Conservation (phyloP, 2,888 invertebrate genomes). For the Cephus sareptanus region DNA sequence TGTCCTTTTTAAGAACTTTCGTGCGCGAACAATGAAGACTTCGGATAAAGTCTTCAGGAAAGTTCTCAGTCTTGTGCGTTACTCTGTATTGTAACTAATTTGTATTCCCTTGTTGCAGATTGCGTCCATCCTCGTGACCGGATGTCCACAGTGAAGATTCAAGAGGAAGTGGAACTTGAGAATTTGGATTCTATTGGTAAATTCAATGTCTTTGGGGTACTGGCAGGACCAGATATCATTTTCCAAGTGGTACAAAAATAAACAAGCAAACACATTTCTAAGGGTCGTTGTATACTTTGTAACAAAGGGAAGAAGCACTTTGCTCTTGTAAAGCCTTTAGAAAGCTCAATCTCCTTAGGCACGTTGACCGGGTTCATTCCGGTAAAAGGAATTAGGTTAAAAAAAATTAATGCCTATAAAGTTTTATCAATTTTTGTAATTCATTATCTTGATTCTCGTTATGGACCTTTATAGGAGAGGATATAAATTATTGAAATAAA, state of each 20-base stretch:
- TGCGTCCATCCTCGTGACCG: no score
- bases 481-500: neutral
- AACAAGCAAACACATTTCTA: conserved; percentile 51
- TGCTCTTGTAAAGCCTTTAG: no score
- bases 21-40: neutral
- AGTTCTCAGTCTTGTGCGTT: neutral
- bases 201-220: neutral
- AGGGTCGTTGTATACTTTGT: conserved; percentile 28
- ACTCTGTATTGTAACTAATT: neutral
- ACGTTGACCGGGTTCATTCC: no score
- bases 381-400: neutral
- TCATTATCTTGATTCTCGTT: neutral
- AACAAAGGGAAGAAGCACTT: neutral
- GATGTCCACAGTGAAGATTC: neutral
- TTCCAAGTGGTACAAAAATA: conserved; percentile 43
- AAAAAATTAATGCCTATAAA: neutral
- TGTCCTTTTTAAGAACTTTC: neutral
- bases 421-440: neutral
- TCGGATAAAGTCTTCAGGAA: neutral
- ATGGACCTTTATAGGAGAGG: neutral
- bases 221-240: conserved; percentile 32
- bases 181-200: neutral
- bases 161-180: neutral
- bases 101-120: neutral
- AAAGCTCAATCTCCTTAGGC: no score